Evolutionary conservation across 2,888 invertebrate species (phyloP).

Genomic region (Pachymerium ferrugineum): DNA sequence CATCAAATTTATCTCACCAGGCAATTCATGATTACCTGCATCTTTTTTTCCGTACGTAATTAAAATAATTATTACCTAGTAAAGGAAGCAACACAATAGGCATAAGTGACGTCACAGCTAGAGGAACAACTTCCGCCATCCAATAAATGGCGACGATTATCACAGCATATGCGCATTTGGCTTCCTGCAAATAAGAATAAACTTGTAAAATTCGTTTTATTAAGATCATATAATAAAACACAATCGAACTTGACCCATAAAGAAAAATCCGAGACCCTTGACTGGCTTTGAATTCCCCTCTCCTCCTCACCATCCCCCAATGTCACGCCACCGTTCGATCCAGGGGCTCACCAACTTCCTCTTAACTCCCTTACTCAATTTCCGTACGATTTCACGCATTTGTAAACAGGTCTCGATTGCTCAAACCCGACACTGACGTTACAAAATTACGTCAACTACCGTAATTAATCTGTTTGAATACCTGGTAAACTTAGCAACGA

Average conservation of each 20-base stretch:
- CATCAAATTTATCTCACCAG: neutral
- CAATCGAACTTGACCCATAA: neutral
- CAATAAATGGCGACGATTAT: constrained; percentile 75
- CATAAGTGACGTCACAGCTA: constrained; percentile 75
- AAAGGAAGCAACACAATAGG: constrained; percentile 77
- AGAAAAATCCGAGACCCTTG: neutral
- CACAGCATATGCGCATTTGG: constrained; percentile 70
- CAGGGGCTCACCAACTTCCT: neutral
- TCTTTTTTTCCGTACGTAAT: constrained; percentile 46
- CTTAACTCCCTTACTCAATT: too few relatives aligned
- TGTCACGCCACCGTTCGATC: neutral
- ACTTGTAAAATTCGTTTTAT: too few relatives aligned
- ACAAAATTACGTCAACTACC: too few relatives aligned
- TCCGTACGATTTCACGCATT: too few relatives aligned
- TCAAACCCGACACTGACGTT: too few relatives aligned
- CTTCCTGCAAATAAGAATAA: constrained; percentile 34
- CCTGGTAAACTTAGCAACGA: too few relatives aligned
- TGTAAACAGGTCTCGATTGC: too few relatives aligned
- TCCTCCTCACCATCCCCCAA: neutral
- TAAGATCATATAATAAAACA: constrained; percentile 20
- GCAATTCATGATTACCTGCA: neutral
- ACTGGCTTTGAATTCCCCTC: neutral
- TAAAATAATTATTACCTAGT: constrained; percentile 56
- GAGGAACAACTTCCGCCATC: constrained; percentile 75
- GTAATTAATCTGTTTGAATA: too few relatives aligned